phyloP scores from a whole-genome alignment of 2,113 vertebrate genomes.

The Upupa epops region DNA sequence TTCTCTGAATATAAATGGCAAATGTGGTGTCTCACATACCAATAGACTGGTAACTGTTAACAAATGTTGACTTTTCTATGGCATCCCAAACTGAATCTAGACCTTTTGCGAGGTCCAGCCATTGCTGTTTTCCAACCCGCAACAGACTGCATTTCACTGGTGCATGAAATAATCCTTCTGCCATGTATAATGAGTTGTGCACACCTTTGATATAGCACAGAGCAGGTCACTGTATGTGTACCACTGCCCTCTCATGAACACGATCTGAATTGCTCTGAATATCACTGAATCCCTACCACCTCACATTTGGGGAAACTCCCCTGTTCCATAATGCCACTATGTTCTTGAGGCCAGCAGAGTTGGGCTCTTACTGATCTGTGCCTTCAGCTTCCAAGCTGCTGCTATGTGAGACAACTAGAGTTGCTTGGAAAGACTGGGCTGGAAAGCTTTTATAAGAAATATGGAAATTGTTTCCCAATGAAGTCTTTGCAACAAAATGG shows the following conservation, averaged over 20 bases:
- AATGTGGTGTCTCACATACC: conserved; percentile 22
- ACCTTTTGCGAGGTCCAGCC: conserved; percentile 19
- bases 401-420: background rate
- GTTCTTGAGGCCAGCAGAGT: background rate
- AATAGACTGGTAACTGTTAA: conserved; percentile 29
- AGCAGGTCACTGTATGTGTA: background rate
- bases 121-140: conserved; percentile 43
- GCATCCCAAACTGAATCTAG: conserved; percentile 14
- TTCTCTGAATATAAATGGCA: conserved; percentile 51
- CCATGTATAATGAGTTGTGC: background rate
- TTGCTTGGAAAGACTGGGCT: conserved; percentile 10
- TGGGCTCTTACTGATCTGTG: background rate
- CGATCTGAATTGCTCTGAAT: background rate
- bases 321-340: rapidly evolving
- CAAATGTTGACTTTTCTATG: conserved; percentile 46
- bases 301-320: rapidly evolving
- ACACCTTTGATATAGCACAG: background rate
- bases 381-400: background rate
- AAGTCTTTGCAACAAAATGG: conserved; percentile 48
- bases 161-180: background rate
- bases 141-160: conserved; percentile 4
- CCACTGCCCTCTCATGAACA: conserved; percentile 12
- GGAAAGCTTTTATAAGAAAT: conserved; percentile 47
- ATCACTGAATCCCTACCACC: background rate
- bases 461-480: conserved; percentile 49